These are phyloP conservation scores for Rhamphomyia laevipes DNA, from an alignment of 2,888 invertebrate species.

Conservation along the genomic window DNA sequence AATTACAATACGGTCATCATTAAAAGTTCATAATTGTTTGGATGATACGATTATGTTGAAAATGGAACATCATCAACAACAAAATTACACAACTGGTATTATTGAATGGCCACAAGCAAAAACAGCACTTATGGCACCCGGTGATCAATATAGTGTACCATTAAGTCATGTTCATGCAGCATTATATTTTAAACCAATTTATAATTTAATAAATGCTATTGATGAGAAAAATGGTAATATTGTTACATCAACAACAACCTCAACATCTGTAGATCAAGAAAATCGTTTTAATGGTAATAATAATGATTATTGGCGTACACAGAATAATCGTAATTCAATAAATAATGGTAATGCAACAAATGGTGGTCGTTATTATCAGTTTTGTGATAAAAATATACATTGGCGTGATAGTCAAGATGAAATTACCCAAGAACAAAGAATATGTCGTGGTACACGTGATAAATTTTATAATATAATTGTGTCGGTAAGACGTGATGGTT, in stretches of 20 bases:
- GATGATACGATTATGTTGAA: constrained; percentile 60
- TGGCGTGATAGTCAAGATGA: constrained; percentile 28
- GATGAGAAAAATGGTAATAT: constrained; percentile 12
- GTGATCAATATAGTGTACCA: constrained; percentile 60
- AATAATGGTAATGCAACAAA: constrained; percentile 4
- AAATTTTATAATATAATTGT: constrained; percentile 28
- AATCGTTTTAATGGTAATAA: constrained; percentile 35
- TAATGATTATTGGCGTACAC: constrained; percentile 49
- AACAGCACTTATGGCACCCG: constrained; percentile 40
- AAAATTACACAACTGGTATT: constrained; percentile 14
- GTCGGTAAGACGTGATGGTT: constrained; percentile 60
- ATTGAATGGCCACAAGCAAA: constrained; percentile 27
- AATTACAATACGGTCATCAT: constrained; percentile 82
- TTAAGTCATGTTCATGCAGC: constrained; percentile 60
- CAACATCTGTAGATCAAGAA: constrained; percentile 25
- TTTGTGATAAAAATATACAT: constrained; percentile 27
- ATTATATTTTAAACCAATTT: constrained; percentile 60
- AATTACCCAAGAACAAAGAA: constrained; percentile 22
- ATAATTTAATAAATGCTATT: constrained; percentile 11
- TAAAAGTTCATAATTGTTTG: constrained; percentile 67
- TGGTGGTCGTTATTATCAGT: constrained; percentile 23
- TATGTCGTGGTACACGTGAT: constrained; percentile 26
- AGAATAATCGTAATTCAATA: constrained; percentile 16
- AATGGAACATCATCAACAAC: constrained; percentile 39
- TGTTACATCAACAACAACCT: neutral